phyloP scores from a whole-genome alignment of 2,888 invertebrate genomes.

The Frankliniella fusca region DNA sequence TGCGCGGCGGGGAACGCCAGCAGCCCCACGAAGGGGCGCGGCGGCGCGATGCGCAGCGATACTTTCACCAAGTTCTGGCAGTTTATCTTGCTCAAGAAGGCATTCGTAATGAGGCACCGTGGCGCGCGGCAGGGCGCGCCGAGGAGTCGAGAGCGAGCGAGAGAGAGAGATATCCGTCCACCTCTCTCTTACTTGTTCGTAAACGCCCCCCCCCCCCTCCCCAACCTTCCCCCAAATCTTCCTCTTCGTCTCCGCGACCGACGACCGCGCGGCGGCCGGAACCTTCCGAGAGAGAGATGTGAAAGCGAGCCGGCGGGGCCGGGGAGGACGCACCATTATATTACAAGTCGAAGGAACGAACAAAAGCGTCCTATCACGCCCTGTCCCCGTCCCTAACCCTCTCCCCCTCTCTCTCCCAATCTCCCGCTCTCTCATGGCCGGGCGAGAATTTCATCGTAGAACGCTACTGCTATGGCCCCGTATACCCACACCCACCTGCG shows the following conservation, averaged over 20 bases:
- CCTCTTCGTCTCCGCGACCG: too few species aligned
- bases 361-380: not conserved
- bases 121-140: not conserved
- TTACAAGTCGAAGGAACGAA: not conserved
- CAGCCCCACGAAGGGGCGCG: too few species aligned
- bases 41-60: not conserved
- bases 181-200: not conserved
- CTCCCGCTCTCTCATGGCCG: too few species aligned
- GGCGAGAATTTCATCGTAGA: too few species aligned
- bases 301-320: not conserved
- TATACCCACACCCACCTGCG: too few species aligned
- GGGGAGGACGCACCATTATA: not conserved
- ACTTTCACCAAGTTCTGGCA: not conserved
- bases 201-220: not conserved
- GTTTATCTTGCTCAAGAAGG: slow-evolving; percentile 1
- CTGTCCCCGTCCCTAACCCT: not conserved
- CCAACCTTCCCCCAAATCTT: not conserved
- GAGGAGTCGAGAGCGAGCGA: not conserved
- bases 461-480: too few species aligned
- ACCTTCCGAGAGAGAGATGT: not conserved
- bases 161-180: not conserved
- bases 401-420: too few species aligned
- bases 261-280: too few species aligned
- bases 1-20: too few species aligned
- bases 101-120: not conserved